phyloP scores from a whole-genome alignment of 1,140 invertebrate genomes.

The Physella acuta region DNA sequence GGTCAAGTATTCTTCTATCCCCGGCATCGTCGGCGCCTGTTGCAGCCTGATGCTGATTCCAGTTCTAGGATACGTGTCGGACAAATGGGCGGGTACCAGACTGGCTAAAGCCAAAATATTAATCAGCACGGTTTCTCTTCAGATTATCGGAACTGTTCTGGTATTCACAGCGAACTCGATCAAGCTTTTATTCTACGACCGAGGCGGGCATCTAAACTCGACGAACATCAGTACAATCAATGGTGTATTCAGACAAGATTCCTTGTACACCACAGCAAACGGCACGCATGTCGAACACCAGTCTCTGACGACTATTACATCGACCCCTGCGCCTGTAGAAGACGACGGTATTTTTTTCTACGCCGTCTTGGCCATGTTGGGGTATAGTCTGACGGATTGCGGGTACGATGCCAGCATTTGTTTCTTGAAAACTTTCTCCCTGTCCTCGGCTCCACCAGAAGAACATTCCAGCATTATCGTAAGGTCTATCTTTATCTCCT shows the following conservation, averaged over 20 bases:
- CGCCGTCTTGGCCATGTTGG: conserved; percentile 10
- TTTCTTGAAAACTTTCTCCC: conserved; percentile 13
- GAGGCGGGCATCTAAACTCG: too few species aligned
- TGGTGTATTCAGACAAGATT: too few species aligned
- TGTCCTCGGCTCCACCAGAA: neutral
- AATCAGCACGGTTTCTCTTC: neutral
- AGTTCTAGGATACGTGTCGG: conserved; percentile 17
- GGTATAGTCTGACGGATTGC: conserved; percentile 10
- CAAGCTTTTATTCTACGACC: neutral
- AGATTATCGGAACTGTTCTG: neutral
- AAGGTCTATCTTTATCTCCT: conserved; percentile 4
- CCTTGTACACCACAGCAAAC: too few species aligned
- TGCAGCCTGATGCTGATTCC: conserved; percentile 24
- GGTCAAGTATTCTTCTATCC: conserved; percentile 1
- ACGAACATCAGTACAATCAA: too few species aligned
- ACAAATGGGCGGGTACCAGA: conserved; percentile 17
- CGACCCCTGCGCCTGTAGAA: too few species aligned
- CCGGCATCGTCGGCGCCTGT: conserved; percentile 21
- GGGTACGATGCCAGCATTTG: conserved; percentile 16
- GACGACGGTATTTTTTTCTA: neutral
- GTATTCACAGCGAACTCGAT: neutral
- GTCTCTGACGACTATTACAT: too few species aligned
- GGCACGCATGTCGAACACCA: too few species aligned
- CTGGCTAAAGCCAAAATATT: conserved; percentile 8
- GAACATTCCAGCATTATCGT: neutral